Conservation (phyloP, 2,797 vertebrate genomes). For the Staurois parvus region DNA sequence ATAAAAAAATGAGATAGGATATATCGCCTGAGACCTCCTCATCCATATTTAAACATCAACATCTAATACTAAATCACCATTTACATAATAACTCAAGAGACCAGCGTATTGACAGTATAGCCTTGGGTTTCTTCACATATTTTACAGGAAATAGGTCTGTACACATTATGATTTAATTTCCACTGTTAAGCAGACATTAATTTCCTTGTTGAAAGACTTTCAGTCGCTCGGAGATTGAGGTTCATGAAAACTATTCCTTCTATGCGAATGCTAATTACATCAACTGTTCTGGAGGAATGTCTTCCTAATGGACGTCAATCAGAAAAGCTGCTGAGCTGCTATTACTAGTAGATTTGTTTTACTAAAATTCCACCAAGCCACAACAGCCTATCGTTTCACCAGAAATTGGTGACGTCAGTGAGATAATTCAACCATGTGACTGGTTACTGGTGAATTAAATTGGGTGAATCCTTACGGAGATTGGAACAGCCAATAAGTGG, state of each 20-base stretch:
- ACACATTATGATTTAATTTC: slow-evolving; percentile 40
- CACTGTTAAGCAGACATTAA: slow-evolving; percentile 43
- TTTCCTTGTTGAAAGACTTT: slow-evolving; percentile 38
- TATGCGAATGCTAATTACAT: slow-evolving; percentile 23
- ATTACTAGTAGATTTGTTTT: background rate
- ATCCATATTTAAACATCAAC: slow-evolving; percentile 44
- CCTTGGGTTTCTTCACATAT: slow-evolving; percentile 32
- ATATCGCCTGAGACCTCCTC: slow-evolving; percentile 11
- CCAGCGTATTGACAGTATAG: background rate
- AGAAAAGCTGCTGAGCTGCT: background rate
- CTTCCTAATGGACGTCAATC: background rate
- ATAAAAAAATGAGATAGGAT: slow-evolving; percentile 20
- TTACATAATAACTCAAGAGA: slow-evolving; percentile 35
- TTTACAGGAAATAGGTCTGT: slow-evolving; percentile 35
- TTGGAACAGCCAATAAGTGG: too few species aligned
- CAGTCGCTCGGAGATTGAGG: slow-evolving; percentile 3
- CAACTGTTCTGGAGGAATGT: background rate
- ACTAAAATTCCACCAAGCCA: too few species aligned
- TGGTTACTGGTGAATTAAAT: too few species aligned
- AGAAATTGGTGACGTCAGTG: background rate
- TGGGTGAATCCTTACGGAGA: too few species aligned
- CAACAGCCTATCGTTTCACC: background rate
- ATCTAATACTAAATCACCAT: slow-evolving; percentile 41
- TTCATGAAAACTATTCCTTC: slow-evolving; percentile 13
- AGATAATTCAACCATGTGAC: background rate